phyloP scores from a whole-genome alignment of 2,113 vertebrate species.

The Pica pica region DNA sequence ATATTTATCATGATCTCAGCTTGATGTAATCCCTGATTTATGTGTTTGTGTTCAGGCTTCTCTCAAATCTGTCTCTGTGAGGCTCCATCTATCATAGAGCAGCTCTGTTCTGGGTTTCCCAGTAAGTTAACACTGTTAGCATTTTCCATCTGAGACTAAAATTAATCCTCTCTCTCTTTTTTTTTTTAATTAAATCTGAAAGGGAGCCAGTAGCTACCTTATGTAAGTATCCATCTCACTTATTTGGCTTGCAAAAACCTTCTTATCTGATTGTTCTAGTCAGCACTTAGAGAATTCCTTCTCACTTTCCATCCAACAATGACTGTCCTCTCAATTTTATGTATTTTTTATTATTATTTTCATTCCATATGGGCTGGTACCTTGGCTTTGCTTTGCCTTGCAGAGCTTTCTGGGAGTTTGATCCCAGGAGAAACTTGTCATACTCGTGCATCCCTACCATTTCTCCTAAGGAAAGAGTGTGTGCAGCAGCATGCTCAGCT shows the following conservation, averaged over 20 bases:
- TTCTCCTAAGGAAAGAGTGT: neutral
- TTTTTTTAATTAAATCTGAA: neutral
- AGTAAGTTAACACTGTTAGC: neutral
- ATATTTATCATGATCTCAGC: conserved; percentile 64
- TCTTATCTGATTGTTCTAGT: neutral
- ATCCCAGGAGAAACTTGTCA: neutral
- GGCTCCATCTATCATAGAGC: conserved; percentile 45
- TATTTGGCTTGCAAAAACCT: neutral
- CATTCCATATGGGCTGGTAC: neutral
- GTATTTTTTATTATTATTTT: neutral
- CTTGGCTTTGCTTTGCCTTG: neutral
- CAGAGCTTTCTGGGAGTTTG: neutral
- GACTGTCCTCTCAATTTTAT: neutral
- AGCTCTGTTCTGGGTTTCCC: neutral
- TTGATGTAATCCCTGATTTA: conserved; percentile 66
- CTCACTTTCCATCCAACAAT: neutral
- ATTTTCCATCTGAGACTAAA: neutral
- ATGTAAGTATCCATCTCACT: neutral
- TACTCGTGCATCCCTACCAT: neutral
- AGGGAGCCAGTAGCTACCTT: neutral
- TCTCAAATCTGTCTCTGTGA: conserved; percentile 44
- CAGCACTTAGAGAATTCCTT: neutral
- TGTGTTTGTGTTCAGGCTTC: conserved; percentile 48
- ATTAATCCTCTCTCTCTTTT: neutral
- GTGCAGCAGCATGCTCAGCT: neutral